These are phyloP conservation scores for Nycticryphes semicollaris DNA, from an alignment of 2,113 vertebrate species.

Conservation along the genomic window DNA sequence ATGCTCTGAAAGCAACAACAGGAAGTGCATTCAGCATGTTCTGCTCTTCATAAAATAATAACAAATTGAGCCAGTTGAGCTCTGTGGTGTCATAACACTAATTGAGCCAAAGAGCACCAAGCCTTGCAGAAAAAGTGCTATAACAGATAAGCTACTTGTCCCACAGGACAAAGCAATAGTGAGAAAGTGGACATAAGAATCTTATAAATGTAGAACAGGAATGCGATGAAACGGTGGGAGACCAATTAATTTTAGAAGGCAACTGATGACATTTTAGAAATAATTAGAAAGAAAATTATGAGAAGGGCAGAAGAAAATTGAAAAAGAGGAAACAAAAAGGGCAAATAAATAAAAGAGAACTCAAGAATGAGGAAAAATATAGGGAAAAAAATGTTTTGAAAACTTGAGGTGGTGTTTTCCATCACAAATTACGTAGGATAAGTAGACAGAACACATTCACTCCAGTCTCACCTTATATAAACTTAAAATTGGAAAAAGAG, in stretches of 20 bases:
- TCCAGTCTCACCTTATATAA: background rate
- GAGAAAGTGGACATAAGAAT: background rate
- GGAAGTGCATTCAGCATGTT: background rate
- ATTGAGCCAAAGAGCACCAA: background rate
- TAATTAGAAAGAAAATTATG: slow-evolving; percentile 11
- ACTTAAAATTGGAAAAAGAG: background rate
- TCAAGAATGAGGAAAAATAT: background rate
- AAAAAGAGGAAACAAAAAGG: background rate
- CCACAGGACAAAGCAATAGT: background rate
- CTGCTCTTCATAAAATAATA: background rate
- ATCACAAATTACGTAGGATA: background rate
- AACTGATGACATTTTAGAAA: slow-evolving; percentile 12
- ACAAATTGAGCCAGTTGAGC: background rate
- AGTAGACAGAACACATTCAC: background rate
- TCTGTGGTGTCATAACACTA: background rate
- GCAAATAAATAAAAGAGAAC: background rate
- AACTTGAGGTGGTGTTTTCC: background rate
- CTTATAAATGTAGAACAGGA: background rate
- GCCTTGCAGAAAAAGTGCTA: background rate
- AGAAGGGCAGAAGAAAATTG: background rate
- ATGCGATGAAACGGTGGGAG: background rate
- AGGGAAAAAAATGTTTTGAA: background rate
- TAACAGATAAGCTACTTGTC: background rate
- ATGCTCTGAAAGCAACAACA: background rate
- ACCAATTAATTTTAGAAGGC: background rate